These are phyloP conservation scores for Rhagoletis pomonella DNA, from an alignment of 1,140 invertebrate species.

Conservation along the genomic window DNA sequence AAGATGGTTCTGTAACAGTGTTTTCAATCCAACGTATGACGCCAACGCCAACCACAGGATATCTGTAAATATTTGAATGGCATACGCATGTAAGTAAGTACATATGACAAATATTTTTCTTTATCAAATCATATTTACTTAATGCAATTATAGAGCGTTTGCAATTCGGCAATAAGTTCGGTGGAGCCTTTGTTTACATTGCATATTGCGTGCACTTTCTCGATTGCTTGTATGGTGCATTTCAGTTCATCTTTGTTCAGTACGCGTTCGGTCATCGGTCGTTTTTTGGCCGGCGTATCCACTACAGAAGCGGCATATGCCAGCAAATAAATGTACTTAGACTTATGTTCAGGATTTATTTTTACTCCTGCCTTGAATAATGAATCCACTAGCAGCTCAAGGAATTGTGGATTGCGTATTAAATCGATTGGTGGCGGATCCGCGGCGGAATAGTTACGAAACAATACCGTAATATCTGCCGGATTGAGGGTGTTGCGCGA, in stretches of 20 bases:
- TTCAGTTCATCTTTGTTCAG: conserved; percentile 92
- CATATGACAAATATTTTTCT: not conserved
- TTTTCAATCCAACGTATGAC: conserved; percentile 96
- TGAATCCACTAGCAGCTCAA: conserved; percentile 94
- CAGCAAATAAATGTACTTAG: conserved; percentile 96
- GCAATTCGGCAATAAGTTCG: conserved; percentile 93
- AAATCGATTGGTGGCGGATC: conserved; percentile 96
- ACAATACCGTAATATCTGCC: conserved; percentile 96
- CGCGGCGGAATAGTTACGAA: conserved; percentile 89
- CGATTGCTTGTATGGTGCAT: conserved; percentile 91
- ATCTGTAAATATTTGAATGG: conserved; percentile 78
- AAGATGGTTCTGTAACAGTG: conserved; percentile 95
- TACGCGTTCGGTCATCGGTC: conserved; percentile 77
- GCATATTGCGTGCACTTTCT: conserved; percentile 95
- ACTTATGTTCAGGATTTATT: conserved; percentile 96
- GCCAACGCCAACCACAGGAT: conserved; percentile 95
- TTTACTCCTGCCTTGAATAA: conserved; percentile 95
- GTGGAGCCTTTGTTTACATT: conserved; percentile 93
- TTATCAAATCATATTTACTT: conserved; percentile 77
- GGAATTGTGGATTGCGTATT: conserved; percentile 94
- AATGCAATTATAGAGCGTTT: conserved; percentile 92
- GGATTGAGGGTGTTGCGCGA: conserved; percentile 96
- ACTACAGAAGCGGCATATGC: conserved; percentile 96
- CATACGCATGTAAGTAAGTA: too few species aligned
- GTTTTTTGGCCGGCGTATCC: conserved; percentile 86